phyloP scores from a whole-genome alignment of 30 jellyfish, hydroid and myxozoan genomes.

The Turritopsis rubra region DNA sequence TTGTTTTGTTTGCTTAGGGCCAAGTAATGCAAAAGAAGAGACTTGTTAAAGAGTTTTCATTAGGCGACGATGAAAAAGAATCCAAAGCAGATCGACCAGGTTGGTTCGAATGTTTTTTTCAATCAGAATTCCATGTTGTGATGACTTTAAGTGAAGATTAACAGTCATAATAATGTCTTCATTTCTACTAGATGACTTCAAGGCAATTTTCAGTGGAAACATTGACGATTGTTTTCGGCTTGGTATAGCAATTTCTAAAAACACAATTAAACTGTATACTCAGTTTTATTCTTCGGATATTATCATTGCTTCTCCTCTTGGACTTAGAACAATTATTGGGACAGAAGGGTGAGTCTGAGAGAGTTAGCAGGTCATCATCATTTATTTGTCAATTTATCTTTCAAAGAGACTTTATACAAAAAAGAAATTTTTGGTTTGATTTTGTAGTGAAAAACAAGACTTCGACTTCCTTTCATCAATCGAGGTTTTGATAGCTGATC shows the following conservation, averaged over 20 bases:
- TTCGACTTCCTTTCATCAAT: slow-evolving; percentile 84
- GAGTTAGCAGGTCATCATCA: too few species aligned
- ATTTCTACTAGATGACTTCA: slow-evolving; percentile 63
- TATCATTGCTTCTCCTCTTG: slow-evolving; percentile 98
- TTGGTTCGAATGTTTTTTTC: slow-evolving; percentile 3
- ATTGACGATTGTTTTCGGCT: slow-evolving; percentile 88
- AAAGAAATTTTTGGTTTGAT: too few species aligned
- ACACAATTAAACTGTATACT: slow-evolving; percentile 70
- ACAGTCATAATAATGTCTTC: background rate
- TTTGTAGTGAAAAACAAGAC: slow-evolving; percentile 70
- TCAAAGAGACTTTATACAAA: too few species aligned
- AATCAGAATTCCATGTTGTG: background rate
- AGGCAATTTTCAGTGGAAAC: slow-evolving; percentile 86
- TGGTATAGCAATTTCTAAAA: slow-evolving; percentile 70
- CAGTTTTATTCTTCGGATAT: slow-evolving; percentile 81
- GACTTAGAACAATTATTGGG: slow-evolving; percentile 73
- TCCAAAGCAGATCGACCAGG: slow-evolving; percentile 79
- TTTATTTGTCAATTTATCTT: too few species aligned
- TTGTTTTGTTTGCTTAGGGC: too few species aligned
- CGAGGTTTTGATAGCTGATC: slow-evolving; percentile 79
- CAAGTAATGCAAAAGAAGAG: slow-evolving; percentile 90
- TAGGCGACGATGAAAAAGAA: slow-evolving; percentile 32
- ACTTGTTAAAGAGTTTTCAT: slow-evolving; percentile 56
- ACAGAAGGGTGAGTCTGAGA: slow-evolving; percentile 72
- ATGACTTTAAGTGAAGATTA: background rate